phyloP scores from a whole-genome alignment of 2,797 vertebrate species.

The Lagodon rhomboides region DNA sequence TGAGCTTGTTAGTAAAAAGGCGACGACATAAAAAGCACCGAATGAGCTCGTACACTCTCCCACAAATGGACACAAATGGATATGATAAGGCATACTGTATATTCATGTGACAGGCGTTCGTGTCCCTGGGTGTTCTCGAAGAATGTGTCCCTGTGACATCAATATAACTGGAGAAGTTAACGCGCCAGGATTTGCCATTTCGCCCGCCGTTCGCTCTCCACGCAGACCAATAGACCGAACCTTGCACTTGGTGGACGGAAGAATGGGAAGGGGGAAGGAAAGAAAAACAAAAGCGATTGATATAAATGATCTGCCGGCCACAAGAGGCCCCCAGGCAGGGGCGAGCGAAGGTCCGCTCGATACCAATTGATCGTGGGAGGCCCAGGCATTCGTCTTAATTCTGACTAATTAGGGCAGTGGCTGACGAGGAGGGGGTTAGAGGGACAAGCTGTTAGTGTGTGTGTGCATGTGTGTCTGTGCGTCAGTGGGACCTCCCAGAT shows the following conservation, averaged over 20 bases:
- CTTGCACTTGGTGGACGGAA: constrained; percentile 54
- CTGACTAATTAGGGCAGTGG: constrained; percentile 86
- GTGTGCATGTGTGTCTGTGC: constrained; percentile 49
- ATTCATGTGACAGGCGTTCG: constrained; percentile 9
- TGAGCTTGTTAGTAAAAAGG: constrained; percentile 57
- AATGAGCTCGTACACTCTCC: background rate
- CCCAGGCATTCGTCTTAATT: constrained; percentile 89
- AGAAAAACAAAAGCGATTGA: constrained; percentile 85
- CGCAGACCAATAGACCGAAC: constrained; percentile 49
- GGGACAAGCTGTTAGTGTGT: constrained; percentile 65
- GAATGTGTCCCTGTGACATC: constrained; percentile 38
- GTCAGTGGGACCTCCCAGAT: constrained; percentile 76
- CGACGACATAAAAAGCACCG: background rate
- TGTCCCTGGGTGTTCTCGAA: constrained; percentile 23
- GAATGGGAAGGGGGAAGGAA: constrained; percentile 61
- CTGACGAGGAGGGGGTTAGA: constrained; percentile 77
- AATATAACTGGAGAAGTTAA: constrained; percentile 39
- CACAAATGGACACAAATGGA: constrained; percentile 2
- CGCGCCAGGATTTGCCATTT: constrained; percentile 40
- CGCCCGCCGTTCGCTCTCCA: constrained; percentile 45
- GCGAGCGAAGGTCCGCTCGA: constrained; percentile 82
- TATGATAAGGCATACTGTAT: constrained; percentile 5
- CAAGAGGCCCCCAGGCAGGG: constrained; percentile 77
- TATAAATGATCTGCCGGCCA: constrained; percentile 86
- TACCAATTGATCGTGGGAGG: constrained; percentile 87